Evolutionary conservation across 2,113 vertebrate species (phyloP).

Genomic region (Phylloscopus trochiloides): DNA sequence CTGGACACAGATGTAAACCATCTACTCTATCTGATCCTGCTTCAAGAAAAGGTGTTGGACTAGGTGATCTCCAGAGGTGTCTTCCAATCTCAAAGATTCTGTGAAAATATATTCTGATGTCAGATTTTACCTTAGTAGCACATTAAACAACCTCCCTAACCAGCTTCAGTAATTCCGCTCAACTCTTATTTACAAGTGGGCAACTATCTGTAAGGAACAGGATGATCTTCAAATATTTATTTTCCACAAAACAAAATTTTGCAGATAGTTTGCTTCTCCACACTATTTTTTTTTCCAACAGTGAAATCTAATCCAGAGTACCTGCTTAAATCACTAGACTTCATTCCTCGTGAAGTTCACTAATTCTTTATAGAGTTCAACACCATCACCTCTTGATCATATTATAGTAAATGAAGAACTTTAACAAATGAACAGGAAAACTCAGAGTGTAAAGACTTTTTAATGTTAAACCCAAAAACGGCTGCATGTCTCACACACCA

Average conservation of each 20-base stretch:
- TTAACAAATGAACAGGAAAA: neutral
- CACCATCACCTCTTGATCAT: neutral
- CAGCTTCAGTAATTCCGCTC: neutral
- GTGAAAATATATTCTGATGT: neutral
- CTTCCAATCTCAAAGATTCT: neutral
- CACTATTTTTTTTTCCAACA: neutral
- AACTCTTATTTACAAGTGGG: neutral
- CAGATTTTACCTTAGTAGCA: neutral
- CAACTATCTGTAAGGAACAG: neutral
- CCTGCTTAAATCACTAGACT: neutral
- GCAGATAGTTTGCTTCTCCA: neutral
- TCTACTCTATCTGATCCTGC: neutral
- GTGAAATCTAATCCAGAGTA: neutral
- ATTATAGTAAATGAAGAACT: neutral
- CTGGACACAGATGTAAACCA: fast-evolving
- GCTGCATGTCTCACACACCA: fast-evolving
- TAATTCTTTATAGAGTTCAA: neutral
- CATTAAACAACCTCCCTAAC: neutral
- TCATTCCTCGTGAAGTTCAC: neutral
- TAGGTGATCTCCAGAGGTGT: neutral
- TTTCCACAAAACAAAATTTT: neutral
- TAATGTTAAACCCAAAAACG: neutral
- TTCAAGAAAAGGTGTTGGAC: neutral
- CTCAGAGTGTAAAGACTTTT: neutral
- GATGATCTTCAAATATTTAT: neutral